A percentile compares a stretch with the other conserved stretches of the same genome.
These are phyloP conservation scores for Petrosia ficiformis DNA, from an alignment of 37 sponge, comb jelly and placozoan genomes.

Conservation along the genomic window DNA sequence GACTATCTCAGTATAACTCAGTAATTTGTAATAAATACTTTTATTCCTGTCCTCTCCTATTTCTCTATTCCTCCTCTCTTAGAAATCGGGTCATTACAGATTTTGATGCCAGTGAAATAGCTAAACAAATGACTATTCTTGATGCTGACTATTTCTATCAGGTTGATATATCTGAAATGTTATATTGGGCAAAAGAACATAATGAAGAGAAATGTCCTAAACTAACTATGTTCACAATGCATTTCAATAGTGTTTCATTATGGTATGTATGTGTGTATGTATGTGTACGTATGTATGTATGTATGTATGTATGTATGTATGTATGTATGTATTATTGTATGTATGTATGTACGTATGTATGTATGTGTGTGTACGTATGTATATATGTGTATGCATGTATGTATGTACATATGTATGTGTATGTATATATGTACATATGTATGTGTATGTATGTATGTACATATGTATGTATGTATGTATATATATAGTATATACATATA, in stretches of 20 bases:
- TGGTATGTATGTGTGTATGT: conserved; percentile 45
- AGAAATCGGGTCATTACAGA: conserved; percentile 46
- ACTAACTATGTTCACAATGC: conserved; percentile 85
- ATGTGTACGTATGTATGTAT: conserved; percentile 2
- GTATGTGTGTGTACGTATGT: not conserved
- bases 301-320: conserved; percentile 2
- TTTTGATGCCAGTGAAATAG: conserved; percentile 53
- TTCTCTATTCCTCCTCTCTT: not conserved
- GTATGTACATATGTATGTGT: not conserved
- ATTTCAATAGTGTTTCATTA: conserved; percentile 89
- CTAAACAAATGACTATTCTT: conserved; percentile 81
- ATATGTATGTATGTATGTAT: too few relatives aligned
- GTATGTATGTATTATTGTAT: not conserved
- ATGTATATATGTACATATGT: conserved; percentile 5
- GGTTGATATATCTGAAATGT: conserved; percentile 86
- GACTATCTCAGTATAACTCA: too few relatives aligned
- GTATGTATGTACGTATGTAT: not conserved
- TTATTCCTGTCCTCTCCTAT: too few relatives aligned
- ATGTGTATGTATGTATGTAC: not conserved
- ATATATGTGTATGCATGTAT: not conserved
- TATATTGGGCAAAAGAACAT: conserved; percentile 84
- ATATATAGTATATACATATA: not conserved
- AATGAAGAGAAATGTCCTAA: conserved; percentile 81
- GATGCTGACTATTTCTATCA: conserved; percentile 80
- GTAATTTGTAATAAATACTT: too few relatives aligned